A percentile compares a stretch with the other conserved stretches of the same genome.
phyloP scores from a whole-genome alignment of 2,888 invertebrate species.

The Cheilosia grossa region DNA sequence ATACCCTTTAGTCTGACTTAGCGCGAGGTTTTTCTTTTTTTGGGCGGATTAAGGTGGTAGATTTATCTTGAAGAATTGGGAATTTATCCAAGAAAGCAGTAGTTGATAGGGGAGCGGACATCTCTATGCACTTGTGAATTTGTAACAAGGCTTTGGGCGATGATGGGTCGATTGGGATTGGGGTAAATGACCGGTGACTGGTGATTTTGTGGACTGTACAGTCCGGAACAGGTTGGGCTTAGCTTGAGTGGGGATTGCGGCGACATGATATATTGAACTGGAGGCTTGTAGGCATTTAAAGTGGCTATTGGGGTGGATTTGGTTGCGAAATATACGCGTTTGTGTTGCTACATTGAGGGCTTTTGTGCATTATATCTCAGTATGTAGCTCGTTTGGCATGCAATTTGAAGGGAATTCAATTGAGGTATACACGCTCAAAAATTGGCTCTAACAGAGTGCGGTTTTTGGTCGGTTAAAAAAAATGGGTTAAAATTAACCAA shows the following conservation, averaged over 20 bases:
- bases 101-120: neutral
- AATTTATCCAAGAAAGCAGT: constrained; percentile 41
- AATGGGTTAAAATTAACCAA: no score
- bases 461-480: no score
- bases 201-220: neutral
- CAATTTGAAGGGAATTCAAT: no score
- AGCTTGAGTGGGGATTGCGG: neutral
- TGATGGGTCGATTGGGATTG: neutral
- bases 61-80: constrained; percentile 39
- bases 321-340: neutral
- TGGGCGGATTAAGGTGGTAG: constrained; percentile 3
- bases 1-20: constrained; percentile 28
- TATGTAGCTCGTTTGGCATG: no score
- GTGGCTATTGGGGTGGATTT: neutral
- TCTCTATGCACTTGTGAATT: constrained; percentile 8
- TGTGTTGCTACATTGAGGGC: neutral
- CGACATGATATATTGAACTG: no score
- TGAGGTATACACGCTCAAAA: no score
- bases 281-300: no score
- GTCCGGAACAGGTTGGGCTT: neutral
- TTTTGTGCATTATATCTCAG: no score
- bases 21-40: neutral
- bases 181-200: constrained; percentile 22
- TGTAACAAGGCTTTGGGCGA: constrained; percentile 7
- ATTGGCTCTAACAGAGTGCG: no score